Evolutionary conservation across 2,888 invertebrate genomes (phyloP), one percentile per base, ranked within the genome.

Genomic region (Temnothorax ravouxi): DNA sequence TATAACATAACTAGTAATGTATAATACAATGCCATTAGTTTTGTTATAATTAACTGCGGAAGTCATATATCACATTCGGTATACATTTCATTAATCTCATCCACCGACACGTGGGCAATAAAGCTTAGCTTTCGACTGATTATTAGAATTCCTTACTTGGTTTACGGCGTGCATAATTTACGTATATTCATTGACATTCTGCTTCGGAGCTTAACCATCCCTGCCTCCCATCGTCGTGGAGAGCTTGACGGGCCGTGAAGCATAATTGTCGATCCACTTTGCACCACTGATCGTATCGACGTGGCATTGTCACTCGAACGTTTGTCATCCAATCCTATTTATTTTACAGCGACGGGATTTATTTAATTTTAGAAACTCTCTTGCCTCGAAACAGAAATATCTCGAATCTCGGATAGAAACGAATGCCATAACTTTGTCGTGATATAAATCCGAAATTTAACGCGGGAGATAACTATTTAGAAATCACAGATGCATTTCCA

Each of bases 241-340:
- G 74, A 72, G 79, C 74, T 61, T 72, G 79, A 72, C 74, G 74
- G 34, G 34, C 21, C 56, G 21, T 71, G 79, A 79, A 79, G 79
- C 79, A 80, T 80, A 80, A 80, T 80, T 80, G 74, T 72, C 79
- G 59, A 80, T 80, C 79, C 79, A 80, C 79, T 80, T 79, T 72
- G 59, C 59, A 25, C 59, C 59, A 18, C 47, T 59, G 74, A 80
- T 59, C 56, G 75, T 25, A 38, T 80, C 79, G 74, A 59, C 38
- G 34, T 59, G 59, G 21, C 44, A 69, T 18, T 25, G n/a, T 69
- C 79, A 59, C 44, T 79, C 74, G 74, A 59, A 79, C 44, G 25
- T 80, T 80, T 80, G 59, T 80, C 79, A 25, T 34, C 25, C 59
- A 61, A 71, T 79, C 13, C 79, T 59, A 72, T 79, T 79, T 79